A percentile compares a stretch with the other conserved stretches of the same genome.
These are phyloP conservation scores for Micoletzkya japonica DNA, from an alignment of 2,888 invertebrate species.

Conservation along the genomic window DNA sequence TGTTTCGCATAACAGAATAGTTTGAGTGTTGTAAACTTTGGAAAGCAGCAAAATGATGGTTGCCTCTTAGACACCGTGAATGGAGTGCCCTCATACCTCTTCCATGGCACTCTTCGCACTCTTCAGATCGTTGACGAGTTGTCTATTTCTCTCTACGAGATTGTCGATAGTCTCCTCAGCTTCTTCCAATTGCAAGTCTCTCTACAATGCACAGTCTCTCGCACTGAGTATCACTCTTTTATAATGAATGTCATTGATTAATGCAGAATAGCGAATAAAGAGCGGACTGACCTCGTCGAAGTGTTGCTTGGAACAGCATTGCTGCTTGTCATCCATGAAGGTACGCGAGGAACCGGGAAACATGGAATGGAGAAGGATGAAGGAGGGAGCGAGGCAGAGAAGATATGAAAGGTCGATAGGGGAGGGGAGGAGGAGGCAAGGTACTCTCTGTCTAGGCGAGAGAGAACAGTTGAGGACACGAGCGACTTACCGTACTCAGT, in stretches of 20 bases:
- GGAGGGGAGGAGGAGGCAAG: conserved; percentile 4
- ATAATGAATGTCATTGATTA: too few relatives aligned
- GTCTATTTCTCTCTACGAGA: background rate
- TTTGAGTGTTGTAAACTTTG: too few relatives aligned
- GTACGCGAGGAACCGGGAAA: background rate
- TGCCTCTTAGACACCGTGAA: background rate
- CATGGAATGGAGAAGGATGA: background rate
- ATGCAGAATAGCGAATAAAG: too few relatives aligned
- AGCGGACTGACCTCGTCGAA: too few relatives aligned
- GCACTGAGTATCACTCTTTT: too few relatives aligned
- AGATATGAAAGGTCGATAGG: background rate
- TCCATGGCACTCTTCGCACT: background rate
- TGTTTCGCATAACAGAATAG: too few relatives aligned
- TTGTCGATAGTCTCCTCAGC: background rate
- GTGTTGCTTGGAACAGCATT: background rate
- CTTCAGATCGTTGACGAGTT: background rate
- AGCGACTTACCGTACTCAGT: conserved; percentile 12
- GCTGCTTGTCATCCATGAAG: background rate
- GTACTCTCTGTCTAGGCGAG: too few relatives aligned
- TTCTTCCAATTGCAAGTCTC: background rate
- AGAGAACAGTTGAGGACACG: conserved; percentile 1
- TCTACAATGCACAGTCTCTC: too few relatives aligned
- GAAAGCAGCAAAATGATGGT: background rate
- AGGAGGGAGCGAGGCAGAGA: background rate
- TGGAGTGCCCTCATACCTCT: background rate